Base-by-base conservation (phyloP, 2,888 invertebrate species). In the Helobdella robusta region DNA sequence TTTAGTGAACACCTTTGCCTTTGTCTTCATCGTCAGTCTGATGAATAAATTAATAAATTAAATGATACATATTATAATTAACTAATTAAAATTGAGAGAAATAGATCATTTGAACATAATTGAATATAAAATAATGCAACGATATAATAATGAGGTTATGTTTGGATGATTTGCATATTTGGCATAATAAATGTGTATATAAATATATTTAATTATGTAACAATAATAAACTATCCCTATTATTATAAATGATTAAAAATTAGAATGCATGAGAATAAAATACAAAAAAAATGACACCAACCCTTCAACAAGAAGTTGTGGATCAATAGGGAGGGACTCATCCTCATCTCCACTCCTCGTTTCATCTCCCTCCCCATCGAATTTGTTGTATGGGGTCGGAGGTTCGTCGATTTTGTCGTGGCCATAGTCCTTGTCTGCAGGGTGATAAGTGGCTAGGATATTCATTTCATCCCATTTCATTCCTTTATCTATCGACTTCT, bases 391-490 rank as follows among this genome's bases (percentile, higher is more conserved):
- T 0, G 98, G 98, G 32, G 98, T 98, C 81, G 95, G 95, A 1
- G 98, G 97, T 81, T 98, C 98, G 65, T 80, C 79, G 40, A 83
- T 82, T 75, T 97, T 98, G 94, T 97, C 97, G 77, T 93, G 93
- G 8, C 98, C 98, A 81, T 99, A 98, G 81, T 97, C 97, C 82
- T 98, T 99, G 79, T 92, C 92, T 28, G 89, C 84, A 50, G 98
- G 98, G 83, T 98, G 98, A 75, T 93, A 86, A 0, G 98, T 98
- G 72, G 93, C 94, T 74, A 97, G 84, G 72, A 98, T 97, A 82
- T 98, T 98, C 86, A 94, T 90, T 83, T 98, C 98, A 81, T 98
- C 98, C 78, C 78, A 79, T 69, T 76, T 76, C 66, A 70, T 69
- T 60, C 59, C 68, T 32, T 64, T 66, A n/a, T 64, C 59, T 30